These are phyloP conservation scores for Chlamydotis undulata DNA, from an alignment of 2,113 vertebrate genomes.

Conservation along the genomic window DNA sequence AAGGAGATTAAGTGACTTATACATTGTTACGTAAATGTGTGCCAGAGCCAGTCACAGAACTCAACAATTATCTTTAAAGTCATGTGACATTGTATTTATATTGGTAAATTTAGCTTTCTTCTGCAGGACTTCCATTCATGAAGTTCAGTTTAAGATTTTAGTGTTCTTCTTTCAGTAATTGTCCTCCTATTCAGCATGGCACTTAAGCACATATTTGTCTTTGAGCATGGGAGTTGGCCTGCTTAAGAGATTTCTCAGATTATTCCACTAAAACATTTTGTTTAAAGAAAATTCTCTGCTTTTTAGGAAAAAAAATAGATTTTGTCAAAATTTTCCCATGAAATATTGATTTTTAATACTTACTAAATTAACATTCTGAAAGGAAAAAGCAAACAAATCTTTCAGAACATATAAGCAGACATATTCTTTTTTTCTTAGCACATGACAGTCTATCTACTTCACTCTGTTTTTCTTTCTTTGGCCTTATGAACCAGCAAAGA, in stretches of 20 bases:
- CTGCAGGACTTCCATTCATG: not conserved
- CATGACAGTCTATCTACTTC: not conserved
- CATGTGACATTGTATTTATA: slow-evolving; percentile 13
- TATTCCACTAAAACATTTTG: not conserved
- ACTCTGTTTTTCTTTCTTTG: not conserved
- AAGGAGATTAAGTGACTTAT: slow-evolving; percentile 38
- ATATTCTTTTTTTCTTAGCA: not conserved
- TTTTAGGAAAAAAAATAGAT: not conserved
- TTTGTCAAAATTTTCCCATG: not conserved
- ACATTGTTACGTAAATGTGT: slow-evolving; percentile 45
- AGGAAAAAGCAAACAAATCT: not conserved
- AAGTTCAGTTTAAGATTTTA: not conserved
- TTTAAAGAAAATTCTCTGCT: not conserved
- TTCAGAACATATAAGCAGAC: not conserved
- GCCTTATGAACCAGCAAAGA: not conserved
- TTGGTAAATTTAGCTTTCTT: not conserved
- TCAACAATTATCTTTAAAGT: slow-evolving; percentile 25
- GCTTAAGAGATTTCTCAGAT: not conserved
- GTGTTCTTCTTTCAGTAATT: not conserved
- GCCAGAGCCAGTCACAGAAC: not conserved
- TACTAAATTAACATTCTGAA: not conserved
- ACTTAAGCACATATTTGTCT: not conserved
- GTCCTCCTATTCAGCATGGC: not conserved
- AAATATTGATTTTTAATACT: not conserved
- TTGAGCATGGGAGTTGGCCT: not conserved